Percentiles rank a stretch among this genome's conserved stretches.
These are phyloP conservation scores for Meda fulgida DNA, from an alignment of 2,797 vertebrate species.

Conservation along the genomic window DNA sequence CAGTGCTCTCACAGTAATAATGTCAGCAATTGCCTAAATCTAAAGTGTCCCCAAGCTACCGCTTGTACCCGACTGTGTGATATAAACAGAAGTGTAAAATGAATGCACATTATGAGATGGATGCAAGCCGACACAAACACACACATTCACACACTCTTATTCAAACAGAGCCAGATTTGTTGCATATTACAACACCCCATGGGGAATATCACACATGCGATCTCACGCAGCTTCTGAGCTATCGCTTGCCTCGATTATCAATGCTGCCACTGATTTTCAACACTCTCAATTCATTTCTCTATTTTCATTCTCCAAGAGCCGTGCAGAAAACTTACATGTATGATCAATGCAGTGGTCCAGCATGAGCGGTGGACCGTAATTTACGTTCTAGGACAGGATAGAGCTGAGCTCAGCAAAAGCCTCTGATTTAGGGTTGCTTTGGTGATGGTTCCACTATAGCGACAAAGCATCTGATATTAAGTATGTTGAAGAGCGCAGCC, in stretches of 20 bases:
- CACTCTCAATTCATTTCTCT: conserved; percentile 44
- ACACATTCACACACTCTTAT: conserved; percentile 29
- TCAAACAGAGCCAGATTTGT: conserved; percentile 48
- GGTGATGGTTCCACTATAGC: conserved; percentile 36
- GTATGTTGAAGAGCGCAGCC: conserved; percentile 11
- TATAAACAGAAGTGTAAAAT: conserved; percentile 43
- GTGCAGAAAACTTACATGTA: conserved; percentile 52
- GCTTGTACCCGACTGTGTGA: conserved; percentile 34
- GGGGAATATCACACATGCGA: conserved; percentile 46
- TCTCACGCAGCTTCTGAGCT: conserved; percentile 37
- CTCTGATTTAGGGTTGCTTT: conserved; percentile 54
- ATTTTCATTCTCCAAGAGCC: conserved; percentile 43
- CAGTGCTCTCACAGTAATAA: conserved; percentile 20
- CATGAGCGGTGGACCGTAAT: conserved; percentile 62
- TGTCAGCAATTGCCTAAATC: conserved; percentile 25
- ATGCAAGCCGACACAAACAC: conserved; percentile 46
- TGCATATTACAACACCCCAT: conserved; percentile 45
- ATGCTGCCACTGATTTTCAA: conserved; percentile 45
- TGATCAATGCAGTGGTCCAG: conserved; percentile 63
- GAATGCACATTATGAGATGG: conserved; percentile 41
- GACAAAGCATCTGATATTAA: conserved; percentile 30
- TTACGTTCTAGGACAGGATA: conserved; percentile 52
- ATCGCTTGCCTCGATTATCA: conserved; percentile 17
- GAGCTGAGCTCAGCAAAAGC: conserved; percentile 56
- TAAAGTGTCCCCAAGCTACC: conserved; percentile 27